phyloP scores from a whole-genome alignment of 2,113 vertebrate species.

The Alectura lathami region DNA sequence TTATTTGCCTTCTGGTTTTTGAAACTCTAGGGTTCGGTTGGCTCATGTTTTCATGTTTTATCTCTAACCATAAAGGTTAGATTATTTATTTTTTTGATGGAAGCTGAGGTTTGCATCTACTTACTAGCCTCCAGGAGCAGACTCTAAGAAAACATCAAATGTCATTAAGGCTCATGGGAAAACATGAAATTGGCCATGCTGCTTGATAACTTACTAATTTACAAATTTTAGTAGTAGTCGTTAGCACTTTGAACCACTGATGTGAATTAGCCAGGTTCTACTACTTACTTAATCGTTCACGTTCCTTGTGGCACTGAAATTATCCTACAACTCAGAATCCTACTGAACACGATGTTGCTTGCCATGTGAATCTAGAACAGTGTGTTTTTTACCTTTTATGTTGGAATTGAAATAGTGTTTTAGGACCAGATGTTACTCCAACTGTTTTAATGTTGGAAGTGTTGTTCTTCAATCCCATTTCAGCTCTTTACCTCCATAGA shows the following conservation, averaged over 20 bases:
- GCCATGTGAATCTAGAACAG: not conserved
- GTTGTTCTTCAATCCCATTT: not conserved
- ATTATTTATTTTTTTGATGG: constrained; percentile 33
- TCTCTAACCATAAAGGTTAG: constrained; percentile 54
- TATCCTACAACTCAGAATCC: not conserved
- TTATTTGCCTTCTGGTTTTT: constrained; percentile 64
- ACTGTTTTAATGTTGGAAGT: not conserved
- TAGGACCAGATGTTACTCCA: not conserved
- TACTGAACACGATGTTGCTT: not conserved
- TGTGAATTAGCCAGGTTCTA: constrained; percentile 57
- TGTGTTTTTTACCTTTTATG: not conserved
- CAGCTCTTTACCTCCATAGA: not conserved
- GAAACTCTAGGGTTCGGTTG: constrained; percentile 58
- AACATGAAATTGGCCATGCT: constrained; percentile 40
- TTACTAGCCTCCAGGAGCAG: constrained; percentile 49
- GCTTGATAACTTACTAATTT: constrained; percentile 65
- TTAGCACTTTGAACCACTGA: constrained; percentile 37
- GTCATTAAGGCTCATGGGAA: constrained; percentile 57
- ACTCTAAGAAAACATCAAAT: constrained; percentile 45
- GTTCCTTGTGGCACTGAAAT: constrained; percentile 45
- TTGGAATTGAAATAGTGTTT: not conserved
- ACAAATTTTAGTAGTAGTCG: constrained; percentile 54
- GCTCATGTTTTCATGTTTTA: constrained; percentile 58
- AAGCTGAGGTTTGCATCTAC: constrained; percentile 60
- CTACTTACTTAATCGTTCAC: constrained; percentile 25